Percentiles rank a stretch among this genome's conserved stretches.
Conservation (phyloP, 2,888 invertebrate genomes). For the Phengaris alcon region DNA sequence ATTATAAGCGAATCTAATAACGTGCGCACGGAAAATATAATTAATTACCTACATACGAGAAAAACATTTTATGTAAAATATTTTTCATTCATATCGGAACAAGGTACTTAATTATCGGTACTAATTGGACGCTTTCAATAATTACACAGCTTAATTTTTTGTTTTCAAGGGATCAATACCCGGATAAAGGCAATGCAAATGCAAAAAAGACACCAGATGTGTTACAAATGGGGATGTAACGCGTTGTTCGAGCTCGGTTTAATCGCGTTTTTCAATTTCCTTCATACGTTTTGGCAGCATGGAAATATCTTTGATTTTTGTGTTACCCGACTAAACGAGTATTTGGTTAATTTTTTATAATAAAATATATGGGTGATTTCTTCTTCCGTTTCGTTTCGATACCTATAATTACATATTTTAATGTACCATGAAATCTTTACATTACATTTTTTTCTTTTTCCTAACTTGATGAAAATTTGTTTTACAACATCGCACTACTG, state of each 20-base stretch:
- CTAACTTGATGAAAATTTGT: too few species aligned
- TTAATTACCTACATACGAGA: neutral
- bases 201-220: constrained; percentile 5
- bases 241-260: neutral
- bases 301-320: neutral
- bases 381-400: too few species aligned
- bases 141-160: neutral
- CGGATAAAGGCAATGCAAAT: neutral
- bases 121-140: constrained; percentile 18
- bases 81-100: constrained; percentile 7
- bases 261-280: neutral
- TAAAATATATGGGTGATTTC: too few species aligned
- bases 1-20: neutral
- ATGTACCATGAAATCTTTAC: too few species aligned
- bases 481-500: too few species aligned
- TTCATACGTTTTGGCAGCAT: neutral
- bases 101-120: neutral
- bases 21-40: neutral
- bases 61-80: neutral
- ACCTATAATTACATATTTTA: too few species aligned
- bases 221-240: constrained; percentile 6
- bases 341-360: neutral
- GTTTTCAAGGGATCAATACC: constrained; percentile 4
- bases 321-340: neutral
- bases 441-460: too few species aligned